Evolutionary conservation across 1,140 invertebrate genomes (phyloP).

Genomic region (Cardiocondyla obscurior): DNA sequence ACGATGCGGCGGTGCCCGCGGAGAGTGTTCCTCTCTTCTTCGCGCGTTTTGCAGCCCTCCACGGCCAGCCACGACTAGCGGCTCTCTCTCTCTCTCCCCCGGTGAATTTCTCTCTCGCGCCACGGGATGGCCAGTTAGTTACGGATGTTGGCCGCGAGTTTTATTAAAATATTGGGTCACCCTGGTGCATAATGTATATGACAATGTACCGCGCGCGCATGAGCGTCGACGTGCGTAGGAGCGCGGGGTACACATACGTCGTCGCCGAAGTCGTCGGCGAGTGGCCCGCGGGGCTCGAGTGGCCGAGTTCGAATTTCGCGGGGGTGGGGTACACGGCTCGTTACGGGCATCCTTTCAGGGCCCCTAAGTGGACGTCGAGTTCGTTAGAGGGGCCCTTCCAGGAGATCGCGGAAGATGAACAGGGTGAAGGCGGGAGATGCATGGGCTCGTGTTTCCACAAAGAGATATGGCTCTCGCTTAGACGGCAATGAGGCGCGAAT

Average conservation of each 20-base stretch:
- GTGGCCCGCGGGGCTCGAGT: constrained; percentile 46
- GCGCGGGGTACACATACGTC: neutral
- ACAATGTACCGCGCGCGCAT: neutral
- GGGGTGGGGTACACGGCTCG: constrained; percentile 69
- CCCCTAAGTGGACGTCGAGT: constrained; percentile 77
- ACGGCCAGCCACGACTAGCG: neutral
- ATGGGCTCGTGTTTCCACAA: constrained; percentile 76
- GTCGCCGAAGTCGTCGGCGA: neutral
- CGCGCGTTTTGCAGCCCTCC: constrained; percentile 39
- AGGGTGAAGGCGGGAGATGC: constrained; percentile 72
- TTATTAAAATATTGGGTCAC: constrained; percentile 83
- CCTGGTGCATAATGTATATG: constrained; percentile 63
- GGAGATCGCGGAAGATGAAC: constrained; percentile 74
- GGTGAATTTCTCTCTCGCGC: constrained; percentile 43
- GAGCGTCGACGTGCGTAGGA: neutral
- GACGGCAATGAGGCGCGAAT: constrained; percentile 72
- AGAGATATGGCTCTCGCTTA: constrained; percentile 75
- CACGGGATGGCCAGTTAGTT: constrained; percentile 75
- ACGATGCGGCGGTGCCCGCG: constrained; percentile 64
- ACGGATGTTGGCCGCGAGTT: constrained; percentile 71
- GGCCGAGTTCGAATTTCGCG: constrained; percentile 63
- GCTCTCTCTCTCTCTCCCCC: neutral
- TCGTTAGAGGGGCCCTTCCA: constrained; percentile 76
- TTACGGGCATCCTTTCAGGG: constrained; percentile 74
- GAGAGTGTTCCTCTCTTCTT: constrained; percentile 39